These are phyloP conservation scores for Neodiprion lecontei DNA, from an alignment of 1,140 invertebrate genomes.

Conservation along the genomic window DNA sequence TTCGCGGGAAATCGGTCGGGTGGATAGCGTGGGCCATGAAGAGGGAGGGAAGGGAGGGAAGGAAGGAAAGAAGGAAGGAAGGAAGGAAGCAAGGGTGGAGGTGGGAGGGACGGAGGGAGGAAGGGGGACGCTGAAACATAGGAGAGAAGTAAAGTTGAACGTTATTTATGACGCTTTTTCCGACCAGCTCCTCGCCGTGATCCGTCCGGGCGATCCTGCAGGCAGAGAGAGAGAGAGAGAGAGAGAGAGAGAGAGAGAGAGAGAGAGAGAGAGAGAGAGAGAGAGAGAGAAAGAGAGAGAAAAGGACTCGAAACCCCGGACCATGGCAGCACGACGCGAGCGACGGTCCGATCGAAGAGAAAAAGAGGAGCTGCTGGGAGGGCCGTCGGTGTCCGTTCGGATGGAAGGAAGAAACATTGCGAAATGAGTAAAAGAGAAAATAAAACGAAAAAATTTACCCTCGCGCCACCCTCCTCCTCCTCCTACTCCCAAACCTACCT, in stretches of 20 bases:
- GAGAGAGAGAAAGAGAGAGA: background rate
- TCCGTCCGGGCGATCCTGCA: background rate
- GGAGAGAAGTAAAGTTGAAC: conserved; percentile 42
- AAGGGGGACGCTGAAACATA: conserved; percentile 25
- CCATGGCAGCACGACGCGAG: background rate
- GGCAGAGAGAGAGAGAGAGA: background rate
- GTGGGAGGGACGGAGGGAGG: background rate
- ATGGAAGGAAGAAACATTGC: too few species aligned
- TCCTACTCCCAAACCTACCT: too few species aligned
- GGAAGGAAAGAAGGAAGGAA: conserved; percentile 35
- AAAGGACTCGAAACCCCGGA: background rate
- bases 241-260: too few species aligned
- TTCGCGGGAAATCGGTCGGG: conserved; percentile 20
- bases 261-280: too few species aligned
- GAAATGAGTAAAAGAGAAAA: too few species aligned
- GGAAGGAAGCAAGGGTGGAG: conserved; percentile 28
- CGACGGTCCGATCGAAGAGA: background rate
- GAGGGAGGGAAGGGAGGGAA: conserved; percentile 23
- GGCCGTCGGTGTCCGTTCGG: too few species aligned
- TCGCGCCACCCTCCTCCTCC: too few species aligned
- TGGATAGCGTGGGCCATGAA: conserved; percentile 37
- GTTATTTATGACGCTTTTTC: conserved; percentile 56
- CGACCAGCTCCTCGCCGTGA: conserved; percentile 28
- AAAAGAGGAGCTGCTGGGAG: too few species aligned
- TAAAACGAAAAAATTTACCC: too few species aligned